Conservation (phyloP, 2,113 vertebrate species). For the Todiramphus chloris region DNA sequence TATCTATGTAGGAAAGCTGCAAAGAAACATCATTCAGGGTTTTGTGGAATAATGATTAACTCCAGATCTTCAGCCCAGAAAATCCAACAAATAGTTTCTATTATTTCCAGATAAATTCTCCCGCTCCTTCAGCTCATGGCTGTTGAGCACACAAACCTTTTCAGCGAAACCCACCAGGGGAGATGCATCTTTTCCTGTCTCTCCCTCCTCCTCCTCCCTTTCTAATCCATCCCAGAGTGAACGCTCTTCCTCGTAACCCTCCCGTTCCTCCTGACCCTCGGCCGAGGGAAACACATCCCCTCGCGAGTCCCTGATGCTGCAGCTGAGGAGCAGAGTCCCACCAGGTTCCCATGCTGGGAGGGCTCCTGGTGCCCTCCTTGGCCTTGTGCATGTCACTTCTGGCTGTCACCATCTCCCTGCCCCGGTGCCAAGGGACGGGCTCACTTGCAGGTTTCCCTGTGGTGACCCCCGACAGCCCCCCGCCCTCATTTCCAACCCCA, state of each 20-base stretch:
- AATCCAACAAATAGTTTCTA: slow-evolving; percentile 57
- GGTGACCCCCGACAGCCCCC: background rate
- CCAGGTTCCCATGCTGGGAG: background rate
- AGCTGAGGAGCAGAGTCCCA: background rate
- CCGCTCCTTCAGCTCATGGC: background rate
- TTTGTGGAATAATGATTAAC: slow-evolving; percentile 69
- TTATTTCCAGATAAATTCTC: slow-evolving; percentile 66
- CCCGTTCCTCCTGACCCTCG: background rate
- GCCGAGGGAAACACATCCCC: background rate
- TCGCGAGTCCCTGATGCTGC: background rate
- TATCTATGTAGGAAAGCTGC: slow-evolving; percentile 56
- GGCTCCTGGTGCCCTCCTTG: background rate
- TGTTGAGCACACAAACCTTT: background rate
- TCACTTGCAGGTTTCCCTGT: accelerated
- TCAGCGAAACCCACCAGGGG: background rate
- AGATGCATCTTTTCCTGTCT: background rate
- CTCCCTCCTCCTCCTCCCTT: background rate
- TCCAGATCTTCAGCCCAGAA: slow-evolving; percentile 60
- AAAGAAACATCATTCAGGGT: slow-evolving; percentile 69
- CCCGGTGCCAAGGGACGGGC: background rate
- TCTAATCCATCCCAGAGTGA: slow-evolving; percentile 10
- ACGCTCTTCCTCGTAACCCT: background rate
- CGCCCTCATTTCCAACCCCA: background rate
- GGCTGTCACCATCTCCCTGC: background rate
- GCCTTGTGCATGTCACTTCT: background rate